Percentiles rank a stretch among this genome's conserved stretches.
Evolutionary conservation across 53 echinoderm and acorn worm species (phyloP).

Genomic region (Glandiceps talaboti): DNA sequence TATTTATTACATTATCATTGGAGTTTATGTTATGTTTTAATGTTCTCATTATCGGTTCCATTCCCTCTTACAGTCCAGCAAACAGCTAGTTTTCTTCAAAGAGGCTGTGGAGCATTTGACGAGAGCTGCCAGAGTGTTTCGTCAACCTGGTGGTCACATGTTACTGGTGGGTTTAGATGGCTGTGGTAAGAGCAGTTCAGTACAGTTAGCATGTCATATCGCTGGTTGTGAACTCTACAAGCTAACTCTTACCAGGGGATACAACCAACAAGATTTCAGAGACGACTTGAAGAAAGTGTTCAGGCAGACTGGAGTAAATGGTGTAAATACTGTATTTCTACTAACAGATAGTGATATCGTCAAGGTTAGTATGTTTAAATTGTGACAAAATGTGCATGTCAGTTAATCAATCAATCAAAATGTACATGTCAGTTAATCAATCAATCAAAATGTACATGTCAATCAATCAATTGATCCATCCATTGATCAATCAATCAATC

Average conservation of each 20-base stretch:
- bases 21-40: too few species aligned
- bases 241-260: constrained; percentile 85
- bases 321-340: constrained; percentile 71
- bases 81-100: constrained; percentile 92
- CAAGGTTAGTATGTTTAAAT: constrained; percentile 47
- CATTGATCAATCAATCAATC: too few species aligned
- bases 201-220: constrained; percentile 85
- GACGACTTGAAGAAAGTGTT: constrained; percentile 92
- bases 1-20: too few species aligned
- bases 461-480: too few species aligned
- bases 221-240: constrained; percentile 80
- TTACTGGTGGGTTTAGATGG: constrained; percentile 88
- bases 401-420: too few species aligned
- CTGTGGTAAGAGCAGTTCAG: constrained; percentile 80
- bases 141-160: constrained; percentile 98
- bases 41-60: too few species aligned
- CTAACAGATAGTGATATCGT: constrained; percentile 94
- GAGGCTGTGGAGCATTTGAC: constrained; percentile 89
- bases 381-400: too few species aligned
- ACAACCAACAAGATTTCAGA: constrained; percentile 78
- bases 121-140: constrained; percentile 85
- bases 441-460: too few species aligned
- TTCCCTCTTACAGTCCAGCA: constrained; percentile 18
- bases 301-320: constrained; percentile 62
- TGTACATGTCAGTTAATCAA: too few species aligned